These are phyloP conservation scores for Cremastinae sp. DNA, from an alignment of 2,888 invertebrate species.

Conservation along the genomic window DNA sequence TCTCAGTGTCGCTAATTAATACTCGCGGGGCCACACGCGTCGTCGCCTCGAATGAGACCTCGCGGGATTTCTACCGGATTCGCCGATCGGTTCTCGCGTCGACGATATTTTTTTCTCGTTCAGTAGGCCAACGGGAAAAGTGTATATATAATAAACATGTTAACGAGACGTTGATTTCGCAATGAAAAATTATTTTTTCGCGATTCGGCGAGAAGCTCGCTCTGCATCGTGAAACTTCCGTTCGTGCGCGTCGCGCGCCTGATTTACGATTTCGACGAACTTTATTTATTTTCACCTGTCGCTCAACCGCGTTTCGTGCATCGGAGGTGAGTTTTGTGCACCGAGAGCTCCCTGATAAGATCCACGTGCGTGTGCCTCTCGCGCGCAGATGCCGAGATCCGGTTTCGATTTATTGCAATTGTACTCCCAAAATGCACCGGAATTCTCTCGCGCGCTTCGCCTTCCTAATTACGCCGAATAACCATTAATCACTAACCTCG, in stretches of 20 bases:
- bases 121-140: too few species aligned
- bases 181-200: slow-evolving; percentile 18
- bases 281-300: slow-evolving; percentile 63
- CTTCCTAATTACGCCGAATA: slow-evolving; percentile 39
- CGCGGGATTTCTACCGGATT: too few species aligned
- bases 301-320: slow-evolving; percentile 44
- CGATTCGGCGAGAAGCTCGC: not conserved
- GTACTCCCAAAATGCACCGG: slow-evolving; percentile 16
- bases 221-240: not conserved
- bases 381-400: slow-evolving; percentile 64
- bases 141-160: too few species aligned
- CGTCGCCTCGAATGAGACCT: too few species aligned
- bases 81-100: too few species aligned
- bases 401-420: slow-evolving; percentile 59
- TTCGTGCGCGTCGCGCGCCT: slow-evolving; percentile 13
- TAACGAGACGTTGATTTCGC: not conserved
- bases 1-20: too few species aligned
- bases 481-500: slow-evolving; percentile 21
- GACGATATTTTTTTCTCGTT: too few species aligned
- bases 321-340: slow-evolving; percentile 17
- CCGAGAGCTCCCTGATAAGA: slow-evolving; percentile 49
- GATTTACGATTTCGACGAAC: slow-evolving; percentile 46
- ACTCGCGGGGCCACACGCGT: too few species aligned
- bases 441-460: slow-evolving; percentile 34
- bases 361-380: slow-evolving; percentile 55